These are phyloP conservation scores for Uria aalge DNA, from an alignment of 2,113 vertebrate genomes.

Conservation along the genomic window DNA sequence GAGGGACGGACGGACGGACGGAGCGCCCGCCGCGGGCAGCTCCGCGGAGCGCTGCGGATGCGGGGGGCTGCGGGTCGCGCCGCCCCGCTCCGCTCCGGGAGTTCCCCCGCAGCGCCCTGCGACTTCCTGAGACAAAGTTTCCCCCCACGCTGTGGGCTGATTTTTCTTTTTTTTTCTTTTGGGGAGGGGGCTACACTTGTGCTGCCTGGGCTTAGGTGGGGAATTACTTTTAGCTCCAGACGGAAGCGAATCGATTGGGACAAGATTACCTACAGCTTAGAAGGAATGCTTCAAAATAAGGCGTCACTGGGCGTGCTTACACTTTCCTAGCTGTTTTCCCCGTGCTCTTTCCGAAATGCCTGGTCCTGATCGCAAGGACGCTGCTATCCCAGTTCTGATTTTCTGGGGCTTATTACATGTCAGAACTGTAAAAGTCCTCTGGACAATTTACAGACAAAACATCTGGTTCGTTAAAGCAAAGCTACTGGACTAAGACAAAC, in stretches of 20 bases:
- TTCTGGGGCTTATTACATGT: constrained; percentile 61
- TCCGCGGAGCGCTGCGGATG: neutral
- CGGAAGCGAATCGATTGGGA: neutral
- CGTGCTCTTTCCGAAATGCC: neutral
- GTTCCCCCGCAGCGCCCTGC: neutral
- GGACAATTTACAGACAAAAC: constrained; percentile 74
- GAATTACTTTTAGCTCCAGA: neutral
- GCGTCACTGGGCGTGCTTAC: neutral
- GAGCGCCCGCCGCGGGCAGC: neutral
- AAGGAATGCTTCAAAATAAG: neutral
- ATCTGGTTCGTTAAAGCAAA: constrained; percentile 77
- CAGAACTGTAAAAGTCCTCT: constrained; percentile 65
- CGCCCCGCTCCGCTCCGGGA: neutral
- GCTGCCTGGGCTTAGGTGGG: neutral
- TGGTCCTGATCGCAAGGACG: neutral
- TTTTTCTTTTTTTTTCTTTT: neutral
- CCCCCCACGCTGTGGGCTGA: accelerated
- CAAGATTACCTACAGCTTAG: neutral
- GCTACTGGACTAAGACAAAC: constrained; percentile 73
- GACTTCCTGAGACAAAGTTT: neutral
- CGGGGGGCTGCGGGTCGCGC: too few relatives aligned
- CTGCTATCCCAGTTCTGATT: neutral
- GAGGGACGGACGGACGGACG: too few relatives aligned
- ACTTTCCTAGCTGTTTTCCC: neutral
- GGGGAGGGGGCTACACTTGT: neutral